phyloP scores from a whole-genome alignment of 2,888 invertebrate species.

The Drosophila melanocephala region DNA sequence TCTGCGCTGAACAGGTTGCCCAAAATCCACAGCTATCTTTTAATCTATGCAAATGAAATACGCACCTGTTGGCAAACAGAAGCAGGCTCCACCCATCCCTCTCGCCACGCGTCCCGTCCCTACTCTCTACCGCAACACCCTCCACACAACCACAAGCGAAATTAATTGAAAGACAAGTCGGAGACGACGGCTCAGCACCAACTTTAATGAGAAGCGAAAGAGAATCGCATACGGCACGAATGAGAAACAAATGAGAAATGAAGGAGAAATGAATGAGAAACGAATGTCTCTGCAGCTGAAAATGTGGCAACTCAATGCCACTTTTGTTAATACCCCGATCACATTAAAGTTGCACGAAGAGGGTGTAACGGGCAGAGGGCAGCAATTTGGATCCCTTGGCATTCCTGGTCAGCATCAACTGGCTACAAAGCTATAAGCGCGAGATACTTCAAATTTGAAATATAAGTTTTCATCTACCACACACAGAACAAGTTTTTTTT shows the following conservation, averaged over 20 bases:
- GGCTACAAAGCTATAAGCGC: too few species aligned
- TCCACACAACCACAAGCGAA: not conserved
- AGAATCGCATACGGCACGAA: not conserved
- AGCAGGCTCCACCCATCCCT: not conserved
- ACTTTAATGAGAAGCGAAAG: constrained; percentile 55
- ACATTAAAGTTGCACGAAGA: not conserved
- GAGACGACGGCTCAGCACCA: constrained; percentile 29
- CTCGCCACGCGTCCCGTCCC: too few species aligned
- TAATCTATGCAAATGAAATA: constrained; percentile 75
- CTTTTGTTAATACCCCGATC: not conserved
- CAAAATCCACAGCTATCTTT: constrained; percentile 21
- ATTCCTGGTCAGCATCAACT: not conserved
- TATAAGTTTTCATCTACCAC: not conserved
- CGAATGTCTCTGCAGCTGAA: constrained; percentile 8
- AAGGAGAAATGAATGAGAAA: constrained; percentile 51
- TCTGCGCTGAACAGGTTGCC: constrained; percentile 28
- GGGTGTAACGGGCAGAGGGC: not conserved
- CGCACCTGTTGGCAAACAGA: constrained; percentile 67
- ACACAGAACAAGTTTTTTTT: not conserved
- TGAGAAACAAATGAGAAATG: not conserved
- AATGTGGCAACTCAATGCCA: constrained; percentile 26
- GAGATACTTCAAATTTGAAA: not conserved
- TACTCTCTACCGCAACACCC: not conserved
- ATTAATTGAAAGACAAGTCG: constrained; percentile 57
- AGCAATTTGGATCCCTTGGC: not conserved